Evolutionary conservation across 2,888 invertebrate genomes (phyloP).

Genomic region (Deilephila elpenor): DNA sequence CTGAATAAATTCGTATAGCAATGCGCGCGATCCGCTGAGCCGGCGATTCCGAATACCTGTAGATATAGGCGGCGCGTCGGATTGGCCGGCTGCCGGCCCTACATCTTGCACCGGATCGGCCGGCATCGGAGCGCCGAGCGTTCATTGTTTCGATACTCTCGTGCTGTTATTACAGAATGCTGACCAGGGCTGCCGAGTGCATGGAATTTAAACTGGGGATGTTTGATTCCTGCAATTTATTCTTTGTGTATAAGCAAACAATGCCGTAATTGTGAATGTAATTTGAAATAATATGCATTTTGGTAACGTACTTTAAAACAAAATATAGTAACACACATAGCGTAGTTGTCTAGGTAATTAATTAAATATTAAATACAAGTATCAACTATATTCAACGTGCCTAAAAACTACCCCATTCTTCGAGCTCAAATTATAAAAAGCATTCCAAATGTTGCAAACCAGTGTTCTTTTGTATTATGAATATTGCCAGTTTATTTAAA

Average conservation of each 20-base stretch:
- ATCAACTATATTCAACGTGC: no score
- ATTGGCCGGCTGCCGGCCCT: not conserved
- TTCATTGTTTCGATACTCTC: not conserved
- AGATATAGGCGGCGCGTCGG: not conserved
- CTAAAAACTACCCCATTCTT: no score
- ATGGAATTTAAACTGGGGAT: not conserved
- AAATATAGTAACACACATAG: not conserved
- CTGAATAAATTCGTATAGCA: slow-evolving; percentile 17
- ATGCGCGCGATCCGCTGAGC: slow-evolving; percentile 7
- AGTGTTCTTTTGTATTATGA: not conserved
- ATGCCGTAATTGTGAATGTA: no score
- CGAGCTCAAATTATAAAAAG: not conserved
- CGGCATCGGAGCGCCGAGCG: not conserved
- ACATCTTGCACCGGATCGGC: not conserved
- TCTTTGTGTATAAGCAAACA: no score
- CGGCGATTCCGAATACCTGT: not conserved
- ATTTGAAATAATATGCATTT: no score
- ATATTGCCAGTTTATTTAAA: not conserved
- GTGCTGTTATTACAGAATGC: slow-evolving; percentile 7
- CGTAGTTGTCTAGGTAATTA: no score
- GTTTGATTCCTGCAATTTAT: not conserved
- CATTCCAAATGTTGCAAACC: not conserved
- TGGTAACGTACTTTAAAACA: not conserved
- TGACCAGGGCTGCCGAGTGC: not conserved
- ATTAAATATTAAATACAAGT: no score